Base-by-base conservation (phyloP, 2,888 invertebrate genomes). In the Tiphia femorata region DNA sequence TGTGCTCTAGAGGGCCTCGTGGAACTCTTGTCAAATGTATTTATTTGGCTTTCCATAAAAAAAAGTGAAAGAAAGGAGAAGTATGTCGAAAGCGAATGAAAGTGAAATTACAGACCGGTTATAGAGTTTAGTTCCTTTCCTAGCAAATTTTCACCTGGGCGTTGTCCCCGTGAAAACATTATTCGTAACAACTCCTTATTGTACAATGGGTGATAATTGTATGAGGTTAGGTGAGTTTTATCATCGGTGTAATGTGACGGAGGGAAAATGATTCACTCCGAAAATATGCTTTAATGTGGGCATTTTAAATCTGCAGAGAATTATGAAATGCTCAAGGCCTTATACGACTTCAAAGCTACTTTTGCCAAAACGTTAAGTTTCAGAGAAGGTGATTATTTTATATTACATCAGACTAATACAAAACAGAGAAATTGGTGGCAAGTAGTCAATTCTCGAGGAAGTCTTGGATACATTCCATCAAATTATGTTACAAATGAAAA, bases 391-490 rank as follows among this genome's bases (percentile, higher is more conserved):
- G 94, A 94, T 80, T 90, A 89, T 80, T 94, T 94, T 81, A 90
- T 92, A 72, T 85, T 94, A 16, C 91, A 94, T 76, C 93, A 93
- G 79, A 91, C 88, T 17, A 91, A 90, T 62, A 90, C 90, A 2
- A 92, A 93, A 75, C 92, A 93, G 80, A 87, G 90, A 63, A 94
- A 94, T 80, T 94, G 94, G 94, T 94, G 93, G 94, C 92, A 93
- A 86, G 94, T 94, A 43, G 90, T 94, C 69, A 93, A 93, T 85
- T 90, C 88, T 81, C 89, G 88, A 79, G 94, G 93, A 72, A 91
- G 92, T 82, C 88, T 93, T 67, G 94, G 94, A 47, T 94, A 93
- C 78, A 93, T 94, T 68, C 94, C 94, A 58, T 94, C 93, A 46
- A 94, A 94, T 87, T 94, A 94, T 85, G 93, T 94, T 52, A 89